These are phyloP conservation scores for Cheiracanthium punctorium DNA, from an alignment of 2,888 invertebrate genomes.

Conservation along the genomic window DNA sequence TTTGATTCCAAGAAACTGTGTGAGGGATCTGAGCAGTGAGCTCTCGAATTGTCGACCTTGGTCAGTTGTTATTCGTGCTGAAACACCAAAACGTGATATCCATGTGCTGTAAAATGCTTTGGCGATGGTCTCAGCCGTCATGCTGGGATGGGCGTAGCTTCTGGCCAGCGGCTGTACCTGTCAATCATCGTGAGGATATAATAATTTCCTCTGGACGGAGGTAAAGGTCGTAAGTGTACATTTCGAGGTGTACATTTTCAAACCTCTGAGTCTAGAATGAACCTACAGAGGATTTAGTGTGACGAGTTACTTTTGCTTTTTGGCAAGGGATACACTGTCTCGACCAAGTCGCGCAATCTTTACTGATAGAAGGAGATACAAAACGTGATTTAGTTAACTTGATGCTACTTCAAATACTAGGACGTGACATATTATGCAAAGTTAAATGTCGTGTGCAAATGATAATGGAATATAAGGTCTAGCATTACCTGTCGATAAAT, in stretches of 20 bases:
- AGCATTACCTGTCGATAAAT: conserved; percentile 11
- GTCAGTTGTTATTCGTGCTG: no score
- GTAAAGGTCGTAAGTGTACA: no score
- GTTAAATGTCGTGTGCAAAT: no score
- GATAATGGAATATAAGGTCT: conserved; percentile 48
- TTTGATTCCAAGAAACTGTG: no score
- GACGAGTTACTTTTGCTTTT: not conserved
- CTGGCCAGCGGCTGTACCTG: conserved; percentile 69
- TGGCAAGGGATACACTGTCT: not conserved
- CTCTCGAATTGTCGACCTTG: no score
- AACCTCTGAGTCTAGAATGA: no score
- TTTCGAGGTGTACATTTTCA: no score
- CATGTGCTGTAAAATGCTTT: no score
- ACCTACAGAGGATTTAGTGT: not conserved
- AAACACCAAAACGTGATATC: no score
- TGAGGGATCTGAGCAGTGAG: no score
- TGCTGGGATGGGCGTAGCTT: conserved; percentile 70
- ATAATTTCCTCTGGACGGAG: no score
- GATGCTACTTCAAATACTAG: not conserved
- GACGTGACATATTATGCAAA: conserved; percentile 16
- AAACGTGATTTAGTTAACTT: not conserved
- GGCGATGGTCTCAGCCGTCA: no score
- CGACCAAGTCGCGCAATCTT: not conserved
- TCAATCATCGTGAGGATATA: conserved; percentile 19
- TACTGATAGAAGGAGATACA: not conserved